Percentiles rank a stretch among this genome's conserved stretches.
phyloP scores from a whole-genome alignment of 1,140 invertebrate genomes.

The Hylyphantes graminicola region DNA sequence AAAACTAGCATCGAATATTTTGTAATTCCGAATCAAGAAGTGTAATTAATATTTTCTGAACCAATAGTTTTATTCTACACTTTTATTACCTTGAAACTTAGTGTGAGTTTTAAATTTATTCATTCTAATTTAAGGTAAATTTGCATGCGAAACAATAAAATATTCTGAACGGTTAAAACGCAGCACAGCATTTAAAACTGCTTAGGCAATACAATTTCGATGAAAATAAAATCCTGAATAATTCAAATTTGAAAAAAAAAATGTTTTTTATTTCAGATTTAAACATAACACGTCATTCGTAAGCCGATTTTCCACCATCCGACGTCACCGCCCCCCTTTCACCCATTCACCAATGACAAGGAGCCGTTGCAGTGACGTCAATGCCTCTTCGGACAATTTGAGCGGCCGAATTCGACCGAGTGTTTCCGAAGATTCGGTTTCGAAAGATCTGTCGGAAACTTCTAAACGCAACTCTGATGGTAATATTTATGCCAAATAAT shows the following conservation, averaged over 20 bases:
- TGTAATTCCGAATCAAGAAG: too few species aligned
- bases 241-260: not conserved
- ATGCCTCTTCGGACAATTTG: slow-evolving; percentile 51
- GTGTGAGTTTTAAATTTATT: too few species aligned
- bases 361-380: slow-evolving; percentile 57
- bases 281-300: slow-evolving; percentile 92
- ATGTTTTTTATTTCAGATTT: slow-evolving; percentile 73
- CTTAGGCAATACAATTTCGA: too few species aligned
- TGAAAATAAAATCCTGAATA: not conserved
- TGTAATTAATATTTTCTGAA: too few species aligned
- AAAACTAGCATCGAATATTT: too few species aligned
- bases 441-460: slow-evolving; percentile 73
- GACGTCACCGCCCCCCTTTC: slow-evolving; percentile 78
- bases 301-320: slow-evolving; percentile 84
- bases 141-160: too few species aligned
- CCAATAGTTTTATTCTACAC: too few species aligned
- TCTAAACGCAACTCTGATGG: slow-evolving; percentile 84
- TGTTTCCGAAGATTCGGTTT: slow-evolving; percentile 77
- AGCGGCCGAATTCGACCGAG: slow-evolving; percentile 47
- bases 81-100: too few species aligned
- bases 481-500: slow-evolving; percentile 8
- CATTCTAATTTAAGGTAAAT: too few species aligned
- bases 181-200: too few species aligned
- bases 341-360: slow-evolving; percentile 63
- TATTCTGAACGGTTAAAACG: too few species aligned